Evolutionary conservation across 2,888 invertebrate species (phyloP), one percentile per base, ranked within the genome.

Genomic region (Leptopterna dolabrata): DNA sequence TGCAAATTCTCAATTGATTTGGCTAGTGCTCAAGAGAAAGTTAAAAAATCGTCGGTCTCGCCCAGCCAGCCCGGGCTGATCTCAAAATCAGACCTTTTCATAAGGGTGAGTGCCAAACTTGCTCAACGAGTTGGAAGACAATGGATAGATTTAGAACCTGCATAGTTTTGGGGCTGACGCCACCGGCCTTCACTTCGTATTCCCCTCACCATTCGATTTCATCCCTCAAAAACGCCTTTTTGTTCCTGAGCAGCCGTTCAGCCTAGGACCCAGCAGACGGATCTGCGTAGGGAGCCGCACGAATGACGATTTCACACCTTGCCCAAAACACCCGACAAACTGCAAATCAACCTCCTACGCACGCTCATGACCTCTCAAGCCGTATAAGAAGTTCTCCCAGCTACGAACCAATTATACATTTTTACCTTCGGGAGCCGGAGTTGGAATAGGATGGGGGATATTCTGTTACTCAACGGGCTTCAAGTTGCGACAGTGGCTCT

Each of bases 271-370:
- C 76, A 14, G 78, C 47, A 78, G 43, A 78, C 78, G 78, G 78
- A 78, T 78, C 47, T 78, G 78, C 78, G 78, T 78, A 78, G 78
- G 78, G 19, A 45, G 41, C 78, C 45, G 45, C 41, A 14, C 43
- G 41, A 78, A 78, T 45, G 16, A 45, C 13, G 0, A 45, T 78
- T 78, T 78, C 78, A 78, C 78, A 24, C 19, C 78, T 2, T 30
- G 7, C 30, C 14, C 36, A 45, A 78, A 78, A 78, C 41, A 45
- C 73, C 30, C 73, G 29, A 41, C 73, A 9, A 36, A 36, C 78
- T 78, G 41, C 78, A 41, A 73, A 41, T 73, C 73, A 9, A 73
- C 78, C 14, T 78, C 78, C 78, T 27, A 78, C 78, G 78, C 45
- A 24, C 45, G 78, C 45, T 45, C 43, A 78, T 24, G 63, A 13